A percentile compares a stretch with the other conserved stretches of the same genome.
These are phyloP conservation scores for Caenorhabditis wallacei DNA, from an alignment of 2,888 invertebrate species.

Conservation along the genomic window DNA sequence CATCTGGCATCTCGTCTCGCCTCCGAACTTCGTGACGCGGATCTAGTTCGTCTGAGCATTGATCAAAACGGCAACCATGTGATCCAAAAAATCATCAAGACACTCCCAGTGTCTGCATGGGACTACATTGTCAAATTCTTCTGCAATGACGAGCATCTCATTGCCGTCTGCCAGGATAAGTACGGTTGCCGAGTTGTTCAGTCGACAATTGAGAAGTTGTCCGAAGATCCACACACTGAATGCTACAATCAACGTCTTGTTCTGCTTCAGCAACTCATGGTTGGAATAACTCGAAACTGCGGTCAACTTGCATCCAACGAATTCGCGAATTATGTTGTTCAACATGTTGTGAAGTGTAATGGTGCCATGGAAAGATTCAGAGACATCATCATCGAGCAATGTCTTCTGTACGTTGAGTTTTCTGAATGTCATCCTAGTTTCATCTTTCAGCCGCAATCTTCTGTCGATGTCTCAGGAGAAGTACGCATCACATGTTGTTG, in stretches of 20 bases:
- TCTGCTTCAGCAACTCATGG: conserved; percentile 55
- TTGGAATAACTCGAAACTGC: conserved; percentile 58
- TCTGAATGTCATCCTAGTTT: background rate
- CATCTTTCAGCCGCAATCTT: conserved; percentile 66
- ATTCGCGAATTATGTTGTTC: conserved; percentile 81
- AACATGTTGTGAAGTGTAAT: conserved; percentile 72
- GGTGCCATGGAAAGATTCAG: conserved; percentile 67
- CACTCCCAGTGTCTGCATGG: conserved; percentile 68
- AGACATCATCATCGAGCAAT: conserved; percentile 72
- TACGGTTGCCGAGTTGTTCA: conserved; percentile 78
- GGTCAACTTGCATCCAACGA: conserved; percentile 71
- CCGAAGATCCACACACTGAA: conserved; percentile 46
- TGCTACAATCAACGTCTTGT: conserved; percentile 45
- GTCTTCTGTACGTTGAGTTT: conserved; percentile 69
- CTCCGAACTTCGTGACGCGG: conserved; percentile 52
- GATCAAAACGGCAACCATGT: conserved; percentile 81
- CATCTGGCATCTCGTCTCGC: conserved; percentile 54
- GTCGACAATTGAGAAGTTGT: conserved; percentile 76
- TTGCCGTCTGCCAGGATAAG: conserved; percentile 74
- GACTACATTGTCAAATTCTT: conserved; percentile 66
- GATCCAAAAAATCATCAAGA: conserved; percentile 76
- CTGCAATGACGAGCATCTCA: conserved; percentile 59
- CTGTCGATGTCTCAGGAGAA: conserved; percentile 79
- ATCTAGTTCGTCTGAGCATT: conserved; percentile 70
- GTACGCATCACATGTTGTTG: conserved; percentile 80